phyloP scores from a whole-genome alignment of 2,797 vertebrate genomes.

The Sebastes taczanowskii region DNA sequence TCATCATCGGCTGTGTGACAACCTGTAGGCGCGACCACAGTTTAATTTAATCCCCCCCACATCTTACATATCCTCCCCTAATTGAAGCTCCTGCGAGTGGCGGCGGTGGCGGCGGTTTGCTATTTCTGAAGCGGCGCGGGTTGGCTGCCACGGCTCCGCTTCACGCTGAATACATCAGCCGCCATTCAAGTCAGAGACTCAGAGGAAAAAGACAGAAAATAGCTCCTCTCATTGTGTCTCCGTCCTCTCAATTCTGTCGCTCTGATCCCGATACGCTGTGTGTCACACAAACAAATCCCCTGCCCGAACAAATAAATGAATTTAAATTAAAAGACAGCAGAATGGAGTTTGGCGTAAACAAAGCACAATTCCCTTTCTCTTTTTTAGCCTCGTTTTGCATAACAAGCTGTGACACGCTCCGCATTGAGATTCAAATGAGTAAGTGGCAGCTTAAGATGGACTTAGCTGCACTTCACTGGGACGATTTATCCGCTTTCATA shows the following conservation, averaged over 20 bases:
- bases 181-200: conserved; percentile 57
- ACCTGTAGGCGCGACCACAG: conserved; percentile 43
- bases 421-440: conserved; percentile 79
- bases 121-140: conserved; percentile 51
- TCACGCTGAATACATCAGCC: conserved; percentile 45
- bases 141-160: conserved; percentile 50
- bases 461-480: conserved; percentile 69
- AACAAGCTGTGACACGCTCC: conserved; percentile 70
- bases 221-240: conserved; percentile 63
- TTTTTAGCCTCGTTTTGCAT: conserved; percentile 48
- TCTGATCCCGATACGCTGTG: conserved; percentile 55
- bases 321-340: conserved; percentile 52
- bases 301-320: conserved; percentile 44
- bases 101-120: conserved; percentile 5
- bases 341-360: conserved; percentile 61
- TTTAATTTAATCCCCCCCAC: conserved; percentile 43
- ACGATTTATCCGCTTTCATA: conserved; percentile 62
- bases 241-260: conserved; percentile 47
- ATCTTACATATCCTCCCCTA: conserved; percentile 28
- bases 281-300: conserved; percentile 53
- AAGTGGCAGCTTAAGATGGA: conserved; percentile 53
- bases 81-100: conserved; percentile 38
- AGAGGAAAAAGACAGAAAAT: conserved; percentile 52
- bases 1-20: conserved; percentile 45
- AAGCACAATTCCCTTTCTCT: conserved; percentile 49